phyloP scores from a whole-genome alignment of 2,113 vertebrate genomes.

The Lepisosteus oculatus region DNA sequence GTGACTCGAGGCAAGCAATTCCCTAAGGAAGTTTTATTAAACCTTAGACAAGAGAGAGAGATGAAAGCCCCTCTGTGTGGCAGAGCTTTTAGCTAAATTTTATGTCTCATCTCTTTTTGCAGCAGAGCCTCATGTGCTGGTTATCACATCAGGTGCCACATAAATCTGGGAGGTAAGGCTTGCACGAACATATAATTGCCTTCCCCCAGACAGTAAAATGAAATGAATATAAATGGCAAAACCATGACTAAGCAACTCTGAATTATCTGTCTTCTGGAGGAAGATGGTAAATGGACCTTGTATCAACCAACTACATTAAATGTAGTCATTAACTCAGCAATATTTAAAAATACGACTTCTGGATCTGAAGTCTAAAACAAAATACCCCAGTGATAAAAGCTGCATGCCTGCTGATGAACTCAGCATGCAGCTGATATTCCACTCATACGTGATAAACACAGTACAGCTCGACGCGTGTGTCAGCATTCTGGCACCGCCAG shows the following conservation, averaged over 20 bases:
- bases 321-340: too few relatives aligned
- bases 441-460: too few relatives aligned
- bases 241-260: too few relatives aligned
- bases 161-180: neutral
- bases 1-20: neutral
- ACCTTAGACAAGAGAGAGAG: neutral
- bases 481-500: too few relatives aligned
- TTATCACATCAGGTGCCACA: constrained; percentile 5
- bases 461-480: too few relatives aligned
- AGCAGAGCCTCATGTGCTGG: neutral
- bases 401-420: neutral
- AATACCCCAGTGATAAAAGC: neutral
- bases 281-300: too few relatives aligned
- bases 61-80: neutral
- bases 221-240: neutral
- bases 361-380: neutral
- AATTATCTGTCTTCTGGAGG: too few relatives aligned
- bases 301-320: too few relatives aligned
- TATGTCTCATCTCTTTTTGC: neutral
- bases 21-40: neutral
- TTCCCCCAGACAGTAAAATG: neutral
- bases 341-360: neutral
- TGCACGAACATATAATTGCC: neutral
- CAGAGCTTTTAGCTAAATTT: constrained; percentile 11
- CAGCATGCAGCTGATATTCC: neutral